Percentiles rank a stretch among this genome's conserved stretches.
Conservation (phyloP, 2,113 vertebrate genomes). For the Eubucco bourcierii region DNA sequence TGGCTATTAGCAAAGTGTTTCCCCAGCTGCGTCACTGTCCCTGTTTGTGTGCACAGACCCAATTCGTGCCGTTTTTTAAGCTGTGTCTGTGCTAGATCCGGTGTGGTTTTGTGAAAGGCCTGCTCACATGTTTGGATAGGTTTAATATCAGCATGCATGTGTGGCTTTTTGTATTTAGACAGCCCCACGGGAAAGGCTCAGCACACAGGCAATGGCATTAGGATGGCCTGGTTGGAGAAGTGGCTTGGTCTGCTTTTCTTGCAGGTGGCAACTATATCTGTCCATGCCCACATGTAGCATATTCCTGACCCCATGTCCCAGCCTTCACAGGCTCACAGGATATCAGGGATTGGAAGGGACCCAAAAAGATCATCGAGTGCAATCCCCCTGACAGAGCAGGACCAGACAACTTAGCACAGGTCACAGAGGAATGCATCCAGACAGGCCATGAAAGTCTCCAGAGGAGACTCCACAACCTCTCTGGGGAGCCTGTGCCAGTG, state of each 20-base stretch:
- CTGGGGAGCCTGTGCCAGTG: too few species aligned
- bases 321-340: too few species aligned
- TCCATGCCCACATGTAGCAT: accelerated
- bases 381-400: too few species aligned
- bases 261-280: neutral
- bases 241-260: neutral
- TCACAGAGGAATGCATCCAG: too few species aligned
- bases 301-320: accelerated
- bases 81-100: neutral
- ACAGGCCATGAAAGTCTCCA: too few species aligned
- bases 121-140: constrained; percentile 35
- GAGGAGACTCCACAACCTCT: too few species aligned
- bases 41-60: constrained; percentile 35
- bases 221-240: neutral
- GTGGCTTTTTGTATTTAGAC: neutral
- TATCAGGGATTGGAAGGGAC: too few species aligned
- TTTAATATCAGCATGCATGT: neutral
- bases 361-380: too few species aligned
- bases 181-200: neutral
- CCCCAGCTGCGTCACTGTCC: constrained; percentile 4
- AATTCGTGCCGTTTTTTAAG: constrained; percentile 27
- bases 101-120: neutral
- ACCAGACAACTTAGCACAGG: too few species aligned
- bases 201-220: accelerated
- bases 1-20: constrained; percentile 41